These are phyloP conservation scores for Campaea margaritaria DNA, from an alignment of 2,888 invertebrate species.

Conservation along the genomic window DNA sequence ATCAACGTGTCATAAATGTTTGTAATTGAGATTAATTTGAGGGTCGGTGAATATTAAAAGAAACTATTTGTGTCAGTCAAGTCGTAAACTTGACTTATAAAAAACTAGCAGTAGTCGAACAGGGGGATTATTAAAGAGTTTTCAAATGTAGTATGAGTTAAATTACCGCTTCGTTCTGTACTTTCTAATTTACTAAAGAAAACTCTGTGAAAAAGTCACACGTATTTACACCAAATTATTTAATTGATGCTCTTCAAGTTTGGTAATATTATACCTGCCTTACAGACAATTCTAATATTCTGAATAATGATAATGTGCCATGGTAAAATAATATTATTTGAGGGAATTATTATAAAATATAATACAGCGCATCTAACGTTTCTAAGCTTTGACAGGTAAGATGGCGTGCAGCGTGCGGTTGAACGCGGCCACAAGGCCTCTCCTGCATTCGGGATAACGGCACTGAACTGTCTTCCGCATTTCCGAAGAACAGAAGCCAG, in stretches of 20 bases:
- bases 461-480: conserved; percentile 47
- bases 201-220: no score
- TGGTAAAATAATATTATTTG: neutral
- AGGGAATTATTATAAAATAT: neutral
- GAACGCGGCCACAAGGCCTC: conserved; percentile 39
- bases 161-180: no score
- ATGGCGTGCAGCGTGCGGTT: conserved; percentile 33
- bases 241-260: no score
- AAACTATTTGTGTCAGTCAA: conserved; percentile 14
- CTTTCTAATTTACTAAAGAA: no score
- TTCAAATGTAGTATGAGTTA: neutral
- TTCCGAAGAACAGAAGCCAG: conserved; percentile 37
- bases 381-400: conserved; percentile 16
- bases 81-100: conserved; percentile 8
- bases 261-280: no score
- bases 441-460: conserved; percentile 46
- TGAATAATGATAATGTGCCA: neutral
- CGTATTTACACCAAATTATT: no score
- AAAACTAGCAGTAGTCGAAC: conserved; percentile 5
- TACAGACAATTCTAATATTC: no score
- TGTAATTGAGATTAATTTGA: conserved; percentile 26
- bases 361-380: conserved; percentile 2
- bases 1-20: conserved; percentile 25
- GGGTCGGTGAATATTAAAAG: conserved; percentile 20
- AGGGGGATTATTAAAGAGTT: neutral